These are phyloP conservation scores for Acanthurus leucopareius DNA, from an alignment of 2,797 vertebrate species.

Conservation along the genomic window DNA sequence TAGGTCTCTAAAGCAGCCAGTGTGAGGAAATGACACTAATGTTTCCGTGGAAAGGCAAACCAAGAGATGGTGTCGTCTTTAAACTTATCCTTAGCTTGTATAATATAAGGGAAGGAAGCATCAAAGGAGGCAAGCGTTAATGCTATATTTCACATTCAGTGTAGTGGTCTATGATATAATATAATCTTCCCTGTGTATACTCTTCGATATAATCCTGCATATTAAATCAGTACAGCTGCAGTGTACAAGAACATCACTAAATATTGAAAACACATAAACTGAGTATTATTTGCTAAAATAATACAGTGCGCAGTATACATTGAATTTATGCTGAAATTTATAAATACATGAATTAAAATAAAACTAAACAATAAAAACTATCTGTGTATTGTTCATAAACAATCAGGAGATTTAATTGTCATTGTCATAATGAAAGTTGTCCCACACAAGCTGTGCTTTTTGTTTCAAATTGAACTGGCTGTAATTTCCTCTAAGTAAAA, in stretches of 20 bases:
- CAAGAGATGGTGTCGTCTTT: constrained; percentile 19
- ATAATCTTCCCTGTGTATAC: neutral
- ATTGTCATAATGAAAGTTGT: constrained; percentile 20
- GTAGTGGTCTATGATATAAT: constrained; percentile 36
- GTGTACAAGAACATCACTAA: neutral
- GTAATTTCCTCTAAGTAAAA: constrained; percentile 56
- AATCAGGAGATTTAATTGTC: neutral
- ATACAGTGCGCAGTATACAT: no score
- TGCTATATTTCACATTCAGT: constrained; percentile 40
- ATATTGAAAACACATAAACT: neutral
- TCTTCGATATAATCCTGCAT: constrained; percentile 13
- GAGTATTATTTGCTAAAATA: neutral
- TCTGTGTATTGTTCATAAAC: neutral
- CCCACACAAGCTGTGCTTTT: constrained; percentile 27
- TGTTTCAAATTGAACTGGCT: constrained; percentile 36
- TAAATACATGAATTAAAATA: neutral
- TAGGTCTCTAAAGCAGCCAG: constrained; percentile 11
- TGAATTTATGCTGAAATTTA: neutral
- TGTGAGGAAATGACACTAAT: constrained; percentile 15
- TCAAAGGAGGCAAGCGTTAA: constrained; percentile 47
- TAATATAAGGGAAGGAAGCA: constrained; percentile 36
- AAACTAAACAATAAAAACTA: neutral
- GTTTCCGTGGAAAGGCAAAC: neutral
- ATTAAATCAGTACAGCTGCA: constrained; percentile 12
- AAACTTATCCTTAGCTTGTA: constrained; percentile 35